phyloP scores from a whole-genome alignment of 2,113 vertebrate species.

The Amphiprion ocellaris region DNA sequence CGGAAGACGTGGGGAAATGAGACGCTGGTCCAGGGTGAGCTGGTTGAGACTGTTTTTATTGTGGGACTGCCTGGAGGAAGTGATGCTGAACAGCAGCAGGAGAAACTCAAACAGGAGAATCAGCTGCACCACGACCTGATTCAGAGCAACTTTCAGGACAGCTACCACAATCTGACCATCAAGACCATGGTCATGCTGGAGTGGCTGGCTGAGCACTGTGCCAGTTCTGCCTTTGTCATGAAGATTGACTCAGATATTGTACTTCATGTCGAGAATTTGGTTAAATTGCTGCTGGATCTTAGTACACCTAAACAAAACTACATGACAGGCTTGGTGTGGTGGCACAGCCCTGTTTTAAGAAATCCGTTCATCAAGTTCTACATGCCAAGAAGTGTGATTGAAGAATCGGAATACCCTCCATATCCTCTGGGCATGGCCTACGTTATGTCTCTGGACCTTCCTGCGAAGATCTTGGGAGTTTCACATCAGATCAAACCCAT shows the following conservation, averaged over 20 bases:
- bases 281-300: conserved; percentile 87
- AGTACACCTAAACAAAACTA: conserved; percentile 85
- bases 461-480: conserved; percentile 88
- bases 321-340: conserved; percentile 92
- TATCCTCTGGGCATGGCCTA: conserved; percentile 96
- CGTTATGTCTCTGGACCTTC: conserved; percentile 92
- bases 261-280: conserved; percentile 89
- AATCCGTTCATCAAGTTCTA: conserved; percentile 91
- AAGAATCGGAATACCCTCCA: conserved; percentile 90
- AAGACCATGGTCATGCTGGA: conserved; percentile 87
- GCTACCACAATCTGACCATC: conserved; percentile 84
- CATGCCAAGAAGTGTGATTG: conserved; percentile 88
- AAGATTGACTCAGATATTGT: conserved; percentile 94
- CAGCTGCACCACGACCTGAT: conserved; percentile 77
- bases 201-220: conserved; percentile 82
- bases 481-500: conserved; percentile 89
- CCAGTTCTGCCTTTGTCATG: conserved; percentile 81
- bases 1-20: conserved; percentile 82
- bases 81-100: background rate
- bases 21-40: conserved; percentile 63
- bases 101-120: conserved; percentile 73
- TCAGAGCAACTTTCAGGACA: conserved; percentile 83
- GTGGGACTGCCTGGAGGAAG: conserved; percentile 62
- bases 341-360: conserved; percentile 89
- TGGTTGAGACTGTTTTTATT: conserved; percentile 76